A percentile compares a stretch with the other conserved stretches of the same genome.
phyloP scores from a whole-genome alignment of 64 coral and sea anemone genomes.

The Actinia tenebrosa region DNA sequence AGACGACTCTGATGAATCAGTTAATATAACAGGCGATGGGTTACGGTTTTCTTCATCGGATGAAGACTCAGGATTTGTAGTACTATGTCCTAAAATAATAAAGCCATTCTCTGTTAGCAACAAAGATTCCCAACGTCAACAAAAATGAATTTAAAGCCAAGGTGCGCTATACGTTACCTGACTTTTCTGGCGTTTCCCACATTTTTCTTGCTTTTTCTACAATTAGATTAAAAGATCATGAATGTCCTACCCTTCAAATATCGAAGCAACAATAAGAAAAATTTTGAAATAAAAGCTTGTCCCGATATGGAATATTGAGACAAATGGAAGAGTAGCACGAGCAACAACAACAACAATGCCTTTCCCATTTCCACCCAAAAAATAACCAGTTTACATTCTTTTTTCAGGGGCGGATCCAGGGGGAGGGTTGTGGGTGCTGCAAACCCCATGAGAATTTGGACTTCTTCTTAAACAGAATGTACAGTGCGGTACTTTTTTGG shows the following conservation, averaged over 20 bases:
- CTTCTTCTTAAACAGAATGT: no score
- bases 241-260: no score
- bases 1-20: constrained; percentile 78
- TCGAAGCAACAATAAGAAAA: no score
- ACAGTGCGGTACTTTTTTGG: no score
- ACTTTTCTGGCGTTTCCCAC: constrained; percentile 95
- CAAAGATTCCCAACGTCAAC: not conserved
- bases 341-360: no score
- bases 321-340: not conserved
- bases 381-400: no score
- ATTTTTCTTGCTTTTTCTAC: constrained; percentile 91
- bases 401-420: no score
- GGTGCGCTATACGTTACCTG: constrained; percentile 41
- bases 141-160: not conserved
- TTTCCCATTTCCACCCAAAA: no score
- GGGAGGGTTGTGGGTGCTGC: no score
- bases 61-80: constrained; percentile 93
- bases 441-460: no score
- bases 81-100: constrained; percentile 75
- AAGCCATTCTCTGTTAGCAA: not conserved
- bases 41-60: constrained; percentile 76
- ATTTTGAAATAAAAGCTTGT: not conserved
- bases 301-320: no score
- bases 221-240: not conserved
- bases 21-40: constrained; percentile 56